Evolutionary conservation across 2,888 invertebrate species (phyloP).

Genomic region (Parnassius apollo): DNA sequence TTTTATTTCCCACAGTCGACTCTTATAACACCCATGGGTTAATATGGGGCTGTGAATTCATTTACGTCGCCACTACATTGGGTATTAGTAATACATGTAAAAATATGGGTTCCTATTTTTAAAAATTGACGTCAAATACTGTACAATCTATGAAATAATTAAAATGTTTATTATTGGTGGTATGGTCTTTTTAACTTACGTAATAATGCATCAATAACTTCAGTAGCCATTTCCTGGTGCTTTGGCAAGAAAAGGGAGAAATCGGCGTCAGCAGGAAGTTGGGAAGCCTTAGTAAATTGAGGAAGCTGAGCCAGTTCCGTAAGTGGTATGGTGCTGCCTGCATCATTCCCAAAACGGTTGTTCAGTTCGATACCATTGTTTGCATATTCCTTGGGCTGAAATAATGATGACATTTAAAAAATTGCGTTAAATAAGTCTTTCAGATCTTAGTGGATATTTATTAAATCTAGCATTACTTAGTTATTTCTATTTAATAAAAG

Average conservation of each 20-base stretch:
- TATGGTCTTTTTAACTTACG: conserved; percentile 59
- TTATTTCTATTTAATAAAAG: no score
- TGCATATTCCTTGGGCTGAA: conserved; percentile 68
- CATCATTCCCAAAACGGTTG: conserved; percentile 82
- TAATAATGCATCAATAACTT: conserved; percentile 86
- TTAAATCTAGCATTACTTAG: no score
- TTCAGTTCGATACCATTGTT: conserved; percentile 81
- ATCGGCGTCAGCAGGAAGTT: conserved; percentile 81
- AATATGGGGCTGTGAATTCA: no score
- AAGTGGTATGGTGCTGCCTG: conserved; percentile 76
- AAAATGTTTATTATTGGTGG: not conserved
- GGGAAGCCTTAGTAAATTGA: conserved; percentile 77
- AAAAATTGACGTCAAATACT: no score
- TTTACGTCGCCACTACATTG: no score
- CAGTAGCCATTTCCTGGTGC: conserved; percentile 86
- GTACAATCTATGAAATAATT: not conserved
- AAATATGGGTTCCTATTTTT: no score
- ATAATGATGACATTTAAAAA: not conserved
- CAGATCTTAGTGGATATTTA: no score
- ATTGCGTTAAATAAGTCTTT: no score
- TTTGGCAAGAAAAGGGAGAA: conserved; percentile 88
- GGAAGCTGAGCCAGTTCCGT: conserved; percentile 77
- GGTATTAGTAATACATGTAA: no score
- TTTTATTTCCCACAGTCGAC: no score
- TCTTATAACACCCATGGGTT: no score